phyloP scores from a whole-genome alignment of 2,113 vertebrate species.

The Microcebus tavaratra region DNA sequence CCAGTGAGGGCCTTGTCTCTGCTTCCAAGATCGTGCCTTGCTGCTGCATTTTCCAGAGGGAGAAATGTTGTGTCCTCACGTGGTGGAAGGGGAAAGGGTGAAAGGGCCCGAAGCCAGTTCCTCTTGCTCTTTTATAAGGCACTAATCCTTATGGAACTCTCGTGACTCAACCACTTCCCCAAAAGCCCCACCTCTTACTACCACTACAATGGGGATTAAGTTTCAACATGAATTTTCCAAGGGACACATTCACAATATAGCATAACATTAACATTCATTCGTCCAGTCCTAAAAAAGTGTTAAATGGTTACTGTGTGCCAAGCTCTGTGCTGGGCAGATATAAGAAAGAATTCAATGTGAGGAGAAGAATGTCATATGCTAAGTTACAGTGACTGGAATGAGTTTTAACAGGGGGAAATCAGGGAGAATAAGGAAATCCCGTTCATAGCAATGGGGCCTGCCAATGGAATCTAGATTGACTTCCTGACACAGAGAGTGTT shows the following conservation, averaged over 20 bases:
- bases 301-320: not conserved
- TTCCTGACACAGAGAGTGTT: conserved; percentile 46
- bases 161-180: not conserved
- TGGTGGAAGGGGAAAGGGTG: not conserved
- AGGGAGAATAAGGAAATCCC: conserved; percentile 1
- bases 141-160: not conserved
- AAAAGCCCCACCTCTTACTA: not conserved
- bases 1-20: not conserved
- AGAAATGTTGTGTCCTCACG: not conserved
- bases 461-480: conserved; percentile 59
- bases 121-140: not conserved
- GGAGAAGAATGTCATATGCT: not conserved
- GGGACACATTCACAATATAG: not conserved
- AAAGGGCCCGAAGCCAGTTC: not conserved
- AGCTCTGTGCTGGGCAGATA: not conserved
- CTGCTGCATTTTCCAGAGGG: not conserved
- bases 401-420: conserved; percentile 25
- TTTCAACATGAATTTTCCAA: not conserved
- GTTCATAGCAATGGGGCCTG: not conserved
- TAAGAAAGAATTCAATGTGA: not conserved
- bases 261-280: not conserved
- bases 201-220: not conserved
- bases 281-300: not conserved
- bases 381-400: not conserved
- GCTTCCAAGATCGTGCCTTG: not conserved